Conservation (phyloP, 2,797 vertebrate genomes). For the Schizopygopsis pylzovi region DNA sequence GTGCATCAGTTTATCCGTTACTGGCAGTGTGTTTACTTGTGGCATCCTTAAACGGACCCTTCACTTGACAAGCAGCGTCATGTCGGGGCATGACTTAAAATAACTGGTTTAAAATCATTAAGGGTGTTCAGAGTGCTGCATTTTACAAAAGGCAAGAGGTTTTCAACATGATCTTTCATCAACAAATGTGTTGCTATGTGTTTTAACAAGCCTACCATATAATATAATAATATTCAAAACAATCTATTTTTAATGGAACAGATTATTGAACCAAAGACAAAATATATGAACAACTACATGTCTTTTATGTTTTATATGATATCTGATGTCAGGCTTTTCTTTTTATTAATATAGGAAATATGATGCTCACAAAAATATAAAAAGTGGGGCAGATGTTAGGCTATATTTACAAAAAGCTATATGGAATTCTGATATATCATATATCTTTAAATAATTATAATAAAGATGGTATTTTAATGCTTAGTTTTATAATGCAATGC, state of each 20-base stretch:
- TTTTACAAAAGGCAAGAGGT: background rate
- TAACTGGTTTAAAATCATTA: background rate
- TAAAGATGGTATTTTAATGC: background rate
- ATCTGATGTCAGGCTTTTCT: background rate
- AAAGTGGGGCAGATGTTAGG: background rate
- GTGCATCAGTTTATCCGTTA: slow-evolving; percentile 1
- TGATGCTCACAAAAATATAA: background rate
- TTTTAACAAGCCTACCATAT: background rate
- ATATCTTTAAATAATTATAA: background rate
- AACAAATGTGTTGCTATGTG: background rate
- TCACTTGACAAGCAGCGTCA: background rate
- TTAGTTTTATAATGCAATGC: background rate
- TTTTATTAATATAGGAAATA: background rate
- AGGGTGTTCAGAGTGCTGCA: background rate
- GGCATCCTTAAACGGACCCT: background rate
- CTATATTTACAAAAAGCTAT: background rate
- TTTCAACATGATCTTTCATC: background rate
- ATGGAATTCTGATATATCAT: background rate
- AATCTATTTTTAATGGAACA: background rate
- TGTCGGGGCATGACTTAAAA: slow-evolving; percentile 7
- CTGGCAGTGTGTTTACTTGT: background rate
- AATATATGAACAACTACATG: background rate
- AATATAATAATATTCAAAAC: background rate
- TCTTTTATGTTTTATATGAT: background rate
- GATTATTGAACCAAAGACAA: background rate